Conservation (phyloP, 2,113 vertebrate genomes). For the Cyanoliseus patagonus region DNA sequence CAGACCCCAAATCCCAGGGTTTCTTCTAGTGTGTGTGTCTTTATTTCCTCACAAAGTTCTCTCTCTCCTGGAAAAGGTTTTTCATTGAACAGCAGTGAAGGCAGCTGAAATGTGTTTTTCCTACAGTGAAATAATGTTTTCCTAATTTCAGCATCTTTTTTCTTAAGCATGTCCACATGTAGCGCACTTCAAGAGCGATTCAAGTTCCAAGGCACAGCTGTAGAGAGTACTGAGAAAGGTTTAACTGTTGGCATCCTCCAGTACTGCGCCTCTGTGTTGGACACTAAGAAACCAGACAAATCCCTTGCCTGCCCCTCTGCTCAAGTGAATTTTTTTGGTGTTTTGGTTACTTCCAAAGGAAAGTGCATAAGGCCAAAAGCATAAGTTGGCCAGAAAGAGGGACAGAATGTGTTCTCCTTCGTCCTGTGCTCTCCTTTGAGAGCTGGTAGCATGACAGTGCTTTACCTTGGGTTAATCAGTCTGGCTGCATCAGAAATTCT, state of each 20-base stretch:
- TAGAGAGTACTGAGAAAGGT: slow-evolving; percentile 18
- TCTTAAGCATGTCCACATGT: slow-evolving; percentile 53
- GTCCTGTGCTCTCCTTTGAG: not conserved
- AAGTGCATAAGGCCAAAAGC: not conserved
- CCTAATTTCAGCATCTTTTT: slow-evolving; percentile 67
- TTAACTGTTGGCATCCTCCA: not conserved
- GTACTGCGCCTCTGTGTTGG: not conserved
- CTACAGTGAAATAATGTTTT: slow-evolving; percentile 57
- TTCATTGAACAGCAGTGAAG: not conserved
- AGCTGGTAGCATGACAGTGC: rapidly evolving
- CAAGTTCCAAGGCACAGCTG: slow-evolving; percentile 44
- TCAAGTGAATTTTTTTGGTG: not conserved
- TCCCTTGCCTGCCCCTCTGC: not conserved
- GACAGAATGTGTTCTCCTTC: not conserved
- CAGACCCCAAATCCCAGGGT: not conserved
- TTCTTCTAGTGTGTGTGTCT: not conserved
- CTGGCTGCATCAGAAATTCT: not conserved
- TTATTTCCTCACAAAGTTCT: not conserved
- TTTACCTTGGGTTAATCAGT: not conserved
- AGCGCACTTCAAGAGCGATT: slow-evolving; percentile 11
- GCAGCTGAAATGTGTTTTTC: slow-evolving; percentile 64
- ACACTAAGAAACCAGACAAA: not conserved
- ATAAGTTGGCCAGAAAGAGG: not conserved
- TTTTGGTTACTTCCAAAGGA: not conserved
- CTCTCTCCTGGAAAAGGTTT: not conserved